Evolutionary conservation across 1,140 invertebrate species (phyloP).

Genomic region (Drosophila sp.): DNA sequence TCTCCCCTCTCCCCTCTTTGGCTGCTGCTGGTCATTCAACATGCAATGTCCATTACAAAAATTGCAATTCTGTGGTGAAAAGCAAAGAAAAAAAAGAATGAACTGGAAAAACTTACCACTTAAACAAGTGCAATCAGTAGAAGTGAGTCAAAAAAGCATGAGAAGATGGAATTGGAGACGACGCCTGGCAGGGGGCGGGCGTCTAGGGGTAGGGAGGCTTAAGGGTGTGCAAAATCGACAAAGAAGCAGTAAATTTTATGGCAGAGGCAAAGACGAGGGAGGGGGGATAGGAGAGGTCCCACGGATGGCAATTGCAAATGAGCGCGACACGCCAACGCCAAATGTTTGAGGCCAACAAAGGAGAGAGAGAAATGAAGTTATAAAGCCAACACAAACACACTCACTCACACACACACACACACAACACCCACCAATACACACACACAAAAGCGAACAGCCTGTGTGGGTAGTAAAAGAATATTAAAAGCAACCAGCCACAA

Average conservation of each 20-base stretch:
- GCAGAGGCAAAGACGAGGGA: constrained; percentile 8
- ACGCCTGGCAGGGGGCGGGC: constrained; percentile 23
- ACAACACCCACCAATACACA: background rate
- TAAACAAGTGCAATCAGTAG: constrained; percentile 75
- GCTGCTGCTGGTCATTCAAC: constrained; percentile 56
- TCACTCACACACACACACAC: background rate
- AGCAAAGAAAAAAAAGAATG: constrained; percentile 33
- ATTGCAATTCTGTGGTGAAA: constrained; percentile 58
- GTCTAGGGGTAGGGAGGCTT: constrained; percentile 24
- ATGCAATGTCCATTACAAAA: constrained; percentile 76
- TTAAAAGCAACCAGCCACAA: constrained; percentile 32
- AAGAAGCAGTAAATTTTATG: constrained; percentile 77
- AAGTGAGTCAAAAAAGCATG: constrained; percentile 64
- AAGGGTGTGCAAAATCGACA: constrained; percentile 74
- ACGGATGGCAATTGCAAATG: constrained; percentile 63
- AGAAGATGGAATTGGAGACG: constrained; percentile 32
- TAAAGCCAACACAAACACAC: constrained; percentile 49
- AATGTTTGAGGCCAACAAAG: constrained; percentile 32
- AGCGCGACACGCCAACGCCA: constrained; percentile 66
- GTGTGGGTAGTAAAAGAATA: constrained; percentile 62
- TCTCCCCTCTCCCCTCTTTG: background rate
- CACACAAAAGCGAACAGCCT: constrained; percentile 32
- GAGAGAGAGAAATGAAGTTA: constrained; percentile 65
- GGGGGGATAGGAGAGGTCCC: background rate
- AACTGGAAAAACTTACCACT: constrained; percentile 61